Evolutionary conservation across 2,113 vertebrate species (phyloP).

Genomic region (Bubo scandiacus): DNA sequence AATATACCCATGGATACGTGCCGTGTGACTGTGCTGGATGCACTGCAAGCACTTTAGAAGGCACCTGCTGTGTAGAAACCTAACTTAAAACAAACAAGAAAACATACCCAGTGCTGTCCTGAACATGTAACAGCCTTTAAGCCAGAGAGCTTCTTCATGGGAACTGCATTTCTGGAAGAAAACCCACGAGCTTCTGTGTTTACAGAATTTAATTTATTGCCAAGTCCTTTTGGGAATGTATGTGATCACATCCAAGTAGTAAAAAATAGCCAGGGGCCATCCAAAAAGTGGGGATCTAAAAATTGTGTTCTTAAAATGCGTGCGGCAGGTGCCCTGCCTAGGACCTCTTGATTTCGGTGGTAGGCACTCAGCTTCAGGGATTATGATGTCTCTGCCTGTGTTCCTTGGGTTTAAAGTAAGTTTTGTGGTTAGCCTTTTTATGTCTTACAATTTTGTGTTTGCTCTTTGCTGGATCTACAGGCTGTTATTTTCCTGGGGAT

Average conservation of each 20-base stretch:
- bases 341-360: not conserved
- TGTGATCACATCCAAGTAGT: not conserved
- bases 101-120: not conserved
- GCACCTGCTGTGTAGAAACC: not conserved
- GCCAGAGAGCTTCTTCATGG: not conserved
- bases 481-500: not conserved
- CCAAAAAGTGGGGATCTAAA: not conserved
- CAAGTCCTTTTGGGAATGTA: not conserved
- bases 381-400: not conserved
- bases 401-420: not conserved
- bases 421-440: not conserved
- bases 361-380: not conserved
- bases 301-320: not conserved
- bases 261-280: not conserved
- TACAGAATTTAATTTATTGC: not conserved
- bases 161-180: not conserved
- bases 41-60: not conserved
- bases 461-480: not conserved
- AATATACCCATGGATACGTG: not conserved
- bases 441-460: not conserved
- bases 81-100: not conserved
- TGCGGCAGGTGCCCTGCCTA: not conserved
- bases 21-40: not conserved
- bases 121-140: not conserved
- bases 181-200: not conserved